These are phyloP conservation scores for Hydrolagus affinis DNA, from an alignment of 2,113 vertebrate species.

Conservation along the genomic window DNA sequence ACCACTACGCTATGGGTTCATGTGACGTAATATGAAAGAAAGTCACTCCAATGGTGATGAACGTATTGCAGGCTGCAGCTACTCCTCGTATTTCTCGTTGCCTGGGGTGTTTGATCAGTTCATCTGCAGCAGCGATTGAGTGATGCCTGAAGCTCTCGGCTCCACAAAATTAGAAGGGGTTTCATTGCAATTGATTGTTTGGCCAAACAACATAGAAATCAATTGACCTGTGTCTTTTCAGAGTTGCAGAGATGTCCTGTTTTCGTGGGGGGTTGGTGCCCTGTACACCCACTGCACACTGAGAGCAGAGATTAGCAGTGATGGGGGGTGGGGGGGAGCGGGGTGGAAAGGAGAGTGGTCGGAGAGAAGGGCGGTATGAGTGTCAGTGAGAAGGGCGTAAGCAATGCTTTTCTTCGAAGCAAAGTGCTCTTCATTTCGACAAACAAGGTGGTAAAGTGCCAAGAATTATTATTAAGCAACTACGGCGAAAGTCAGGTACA, in stretches of 20 bases:
- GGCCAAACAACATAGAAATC: neutral
- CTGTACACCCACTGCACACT: too few relatives aligned
- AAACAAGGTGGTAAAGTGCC: slow-evolving; percentile 23
- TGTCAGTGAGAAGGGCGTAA: neutral
- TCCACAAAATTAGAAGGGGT: neutral
- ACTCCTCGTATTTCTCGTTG: neutral
- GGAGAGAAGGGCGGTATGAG: too few relatives aligned
- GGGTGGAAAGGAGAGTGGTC: neutral
- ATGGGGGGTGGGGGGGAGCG: neutral
- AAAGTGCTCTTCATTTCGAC: too few relatives aligned
- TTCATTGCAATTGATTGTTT: neutral
- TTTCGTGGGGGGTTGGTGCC: too few relatives aligned
- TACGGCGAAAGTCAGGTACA: slow-evolving; percentile 39
- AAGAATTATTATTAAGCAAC: slow-evolving; percentile 32
- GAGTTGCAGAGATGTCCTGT: neutral
- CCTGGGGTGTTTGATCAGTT: neutral
- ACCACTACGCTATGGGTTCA: too few relatives aligned
- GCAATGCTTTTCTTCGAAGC: too few relatives aligned
- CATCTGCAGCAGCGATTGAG: too few relatives aligned
- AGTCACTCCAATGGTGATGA: neutral
- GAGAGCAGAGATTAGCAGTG: too few relatives aligned
- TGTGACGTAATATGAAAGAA: neutral
- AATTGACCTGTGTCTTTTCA: neutral
- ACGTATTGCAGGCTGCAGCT: neutral
- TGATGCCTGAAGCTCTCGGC: neutral